phyloP scores from a whole-genome alignment of 2,797 vertebrate species.

The Ceryle rudis region DNA sequence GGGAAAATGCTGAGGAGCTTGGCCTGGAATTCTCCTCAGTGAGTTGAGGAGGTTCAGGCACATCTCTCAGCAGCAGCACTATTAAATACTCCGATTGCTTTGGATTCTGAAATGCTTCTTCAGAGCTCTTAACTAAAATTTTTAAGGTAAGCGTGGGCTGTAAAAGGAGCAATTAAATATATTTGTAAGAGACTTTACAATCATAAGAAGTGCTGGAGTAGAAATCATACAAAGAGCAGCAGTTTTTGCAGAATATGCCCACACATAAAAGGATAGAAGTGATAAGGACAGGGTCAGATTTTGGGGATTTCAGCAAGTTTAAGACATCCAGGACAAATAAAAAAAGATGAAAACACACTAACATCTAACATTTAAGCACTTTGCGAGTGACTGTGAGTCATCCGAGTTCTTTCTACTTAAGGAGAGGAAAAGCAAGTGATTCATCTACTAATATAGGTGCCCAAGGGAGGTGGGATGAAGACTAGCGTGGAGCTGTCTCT shows the following conservation, averaged over 20 bases:
- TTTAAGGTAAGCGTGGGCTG: neutral
- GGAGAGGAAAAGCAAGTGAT: conserved; percentile 1
- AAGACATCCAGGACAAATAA: neutral
- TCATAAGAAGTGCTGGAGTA: neutral
- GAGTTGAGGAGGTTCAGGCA: neutral
- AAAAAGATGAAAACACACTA: neutral
- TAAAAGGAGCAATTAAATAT: neutral
- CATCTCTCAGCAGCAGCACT: neutral
- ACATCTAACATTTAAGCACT: neutral
- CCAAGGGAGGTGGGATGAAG: neutral
- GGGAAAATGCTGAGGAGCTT: neutral
- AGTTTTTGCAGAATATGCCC: neutral
- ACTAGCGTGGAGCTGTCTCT: neutral
- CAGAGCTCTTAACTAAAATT: neutral
- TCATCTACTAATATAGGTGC: conserved; percentile 4
- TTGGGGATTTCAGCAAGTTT: neutral
- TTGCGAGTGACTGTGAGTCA: conserved; percentile 8
- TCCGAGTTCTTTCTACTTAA: neutral
- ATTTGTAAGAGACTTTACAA: neutral
- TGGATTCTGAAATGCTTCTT: neutral
- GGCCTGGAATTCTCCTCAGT: neutral
- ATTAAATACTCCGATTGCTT: neutral
- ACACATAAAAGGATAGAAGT: neutral
- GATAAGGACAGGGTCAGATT: neutral
- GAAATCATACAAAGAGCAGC: neutral